These are phyloP conservation scores for Nomada goodeniana DNA, from an alignment of 2,888 invertebrate species.

Conservation along the genomic window DNA sequence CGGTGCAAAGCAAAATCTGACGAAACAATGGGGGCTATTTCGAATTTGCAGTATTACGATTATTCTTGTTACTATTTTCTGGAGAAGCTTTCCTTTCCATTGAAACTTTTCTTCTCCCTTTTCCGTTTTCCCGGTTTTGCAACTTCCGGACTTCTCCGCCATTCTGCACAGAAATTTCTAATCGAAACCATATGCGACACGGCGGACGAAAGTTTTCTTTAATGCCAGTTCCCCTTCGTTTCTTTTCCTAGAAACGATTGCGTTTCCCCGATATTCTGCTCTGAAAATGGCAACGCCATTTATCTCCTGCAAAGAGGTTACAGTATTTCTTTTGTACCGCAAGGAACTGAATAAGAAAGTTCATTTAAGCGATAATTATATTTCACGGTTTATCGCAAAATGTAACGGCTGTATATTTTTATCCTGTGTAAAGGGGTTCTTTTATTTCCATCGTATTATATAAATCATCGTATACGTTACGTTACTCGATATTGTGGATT, in stretches of 20 bases:
- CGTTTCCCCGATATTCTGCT: neutral
- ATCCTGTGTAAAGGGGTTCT: neutral
- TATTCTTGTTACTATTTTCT: neutral
- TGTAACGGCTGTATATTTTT: neutral
- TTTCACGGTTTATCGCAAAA: neutral
- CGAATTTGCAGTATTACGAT: slow-evolving; percentile 5
- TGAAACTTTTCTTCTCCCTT: slow-evolving; percentile 23
- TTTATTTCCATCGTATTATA: neutral
- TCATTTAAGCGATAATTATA: slow-evolving; percentile 18
- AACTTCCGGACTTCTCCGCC: neutral
- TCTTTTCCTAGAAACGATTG: neutral
- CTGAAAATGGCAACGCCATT: neutral
- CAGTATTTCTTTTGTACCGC: neutral
- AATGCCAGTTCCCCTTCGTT: neutral
- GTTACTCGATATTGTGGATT: too few relatives aligned
- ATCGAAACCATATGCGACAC: slow-evolving; percentile 29
- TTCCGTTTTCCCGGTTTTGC: neutral
- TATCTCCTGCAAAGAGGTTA: neutral
- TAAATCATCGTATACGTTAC: too few relatives aligned
- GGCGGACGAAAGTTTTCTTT: neutral
- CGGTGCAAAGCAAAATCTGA: neutral
- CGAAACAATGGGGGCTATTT: slow-evolving; percentile 1
- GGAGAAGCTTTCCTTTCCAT: slow-evolving; percentile 2
- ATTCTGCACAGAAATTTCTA: slow-evolving; percentile 24
- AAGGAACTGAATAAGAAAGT: slow-evolving; percentile 1